These are phyloP conservation scores for Carabus problematicus DNA, from an alignment of 2,888 invertebrate species.

Conservation along the genomic window DNA sequence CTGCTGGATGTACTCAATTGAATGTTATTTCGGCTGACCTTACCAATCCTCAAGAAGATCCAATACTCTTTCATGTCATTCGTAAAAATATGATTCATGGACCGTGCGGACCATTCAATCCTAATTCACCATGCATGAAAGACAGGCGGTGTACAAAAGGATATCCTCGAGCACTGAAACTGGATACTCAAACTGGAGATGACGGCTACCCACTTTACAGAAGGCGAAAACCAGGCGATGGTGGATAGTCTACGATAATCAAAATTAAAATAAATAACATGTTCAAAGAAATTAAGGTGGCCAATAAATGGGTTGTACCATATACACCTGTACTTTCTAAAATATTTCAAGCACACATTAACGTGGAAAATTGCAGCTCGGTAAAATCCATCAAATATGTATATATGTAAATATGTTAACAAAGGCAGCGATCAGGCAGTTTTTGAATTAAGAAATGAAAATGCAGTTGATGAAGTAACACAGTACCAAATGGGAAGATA, in stretches of 20 bases:
- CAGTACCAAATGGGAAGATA: constrained; percentile 49
- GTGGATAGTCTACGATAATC: not conserved
- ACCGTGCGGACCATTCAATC: constrained; percentile 49
- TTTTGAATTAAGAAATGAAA: constrained; percentile 47
- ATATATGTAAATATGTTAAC: constrained; percentile 57
- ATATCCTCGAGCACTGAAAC: constrained; percentile 46
- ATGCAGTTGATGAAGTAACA: constrained; percentile 52
- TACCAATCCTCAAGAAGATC: constrained; percentile 50
- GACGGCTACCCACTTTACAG: constrained; percentile 50
- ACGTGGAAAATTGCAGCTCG: constrained; percentile 57
- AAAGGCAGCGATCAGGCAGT: constrained; percentile 56
- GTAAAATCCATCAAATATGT: constrained; percentile 57
- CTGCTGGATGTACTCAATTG: constrained; percentile 51
- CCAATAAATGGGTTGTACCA: constrained; percentile 51
- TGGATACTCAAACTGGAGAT: constrained; percentile 47
- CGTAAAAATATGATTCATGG: constrained; percentile 55
- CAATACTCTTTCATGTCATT: constrained; percentile 48
- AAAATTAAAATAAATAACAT: constrained; percentile 44
- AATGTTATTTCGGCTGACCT: constrained; percentile 53
- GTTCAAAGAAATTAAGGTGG: constrained; percentile 37
- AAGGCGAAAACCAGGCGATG: constrained; percentile 7
- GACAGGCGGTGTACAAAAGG: constrained; percentile 48
- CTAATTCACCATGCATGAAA: constrained; percentile 48
- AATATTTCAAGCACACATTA: constrained; percentile 54
- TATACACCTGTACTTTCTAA: constrained; percentile 50